Evolutionary conservation across 1,140 invertebrate genomes (phyloP).

Genomic region (Drosophila busckii): DNA sequence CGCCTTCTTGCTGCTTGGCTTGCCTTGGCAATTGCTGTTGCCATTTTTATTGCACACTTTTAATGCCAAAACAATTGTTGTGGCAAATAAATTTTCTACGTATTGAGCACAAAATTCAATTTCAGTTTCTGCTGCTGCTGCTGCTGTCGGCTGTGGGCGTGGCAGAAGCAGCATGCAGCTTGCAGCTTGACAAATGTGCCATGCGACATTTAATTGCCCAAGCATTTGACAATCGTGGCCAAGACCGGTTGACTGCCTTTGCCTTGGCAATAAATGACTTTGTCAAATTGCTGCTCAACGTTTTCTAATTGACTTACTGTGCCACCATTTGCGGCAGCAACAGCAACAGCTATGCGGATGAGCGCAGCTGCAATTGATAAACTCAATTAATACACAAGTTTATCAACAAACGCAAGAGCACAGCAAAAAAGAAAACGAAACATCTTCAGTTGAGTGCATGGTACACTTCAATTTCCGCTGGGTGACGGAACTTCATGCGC

Average conservation of each 20-base stretch:
- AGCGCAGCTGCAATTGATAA: no score
- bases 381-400: no score
- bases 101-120: slow-evolving; percentile 41
- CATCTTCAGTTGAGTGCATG: no score
- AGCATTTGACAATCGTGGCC: neutral
- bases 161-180: neutral
- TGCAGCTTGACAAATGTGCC: slow-evolving; percentile 12
- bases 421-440: no score
- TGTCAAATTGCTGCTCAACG: slow-evolving; percentile 11
- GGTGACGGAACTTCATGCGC: no score
- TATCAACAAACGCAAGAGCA: no score
- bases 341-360: slow-evolving; percentile 1
- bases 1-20: neutral
- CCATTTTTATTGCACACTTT: slow-evolving; percentile 34
- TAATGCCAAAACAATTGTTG: slow-evolving; percentile 72
- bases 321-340: slow-evolving; percentile 29
- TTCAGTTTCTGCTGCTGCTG: no score
- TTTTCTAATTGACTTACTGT: slow-evolving; percentile 35
- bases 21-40: neutral
- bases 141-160: slow-evolving; percentile 26
- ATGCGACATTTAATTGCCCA: slow-evolving; percentile 5
- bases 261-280: no score
- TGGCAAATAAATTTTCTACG: slow-evolving; percentile 47
- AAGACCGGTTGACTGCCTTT: neutral
- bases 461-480: no score